phyloP scores from a whole-genome alignment of 2,797 vertebrate species.

The Zenarchopterus dispar region DNA sequence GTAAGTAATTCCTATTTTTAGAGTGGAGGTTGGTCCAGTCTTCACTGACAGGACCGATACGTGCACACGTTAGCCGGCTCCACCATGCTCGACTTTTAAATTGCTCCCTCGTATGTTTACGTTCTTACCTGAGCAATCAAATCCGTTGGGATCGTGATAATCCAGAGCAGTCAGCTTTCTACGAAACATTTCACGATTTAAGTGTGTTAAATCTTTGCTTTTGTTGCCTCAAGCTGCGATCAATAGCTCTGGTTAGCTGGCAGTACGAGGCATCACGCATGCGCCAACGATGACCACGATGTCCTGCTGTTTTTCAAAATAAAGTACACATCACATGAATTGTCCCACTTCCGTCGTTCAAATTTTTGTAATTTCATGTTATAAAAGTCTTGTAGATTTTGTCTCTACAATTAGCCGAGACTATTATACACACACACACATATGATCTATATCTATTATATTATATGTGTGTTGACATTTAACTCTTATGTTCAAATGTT shows the following conservation, averaged over 20 bases:
- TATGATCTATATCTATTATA: too few species aligned
- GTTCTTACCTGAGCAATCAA: slow-evolving; percentile 90
- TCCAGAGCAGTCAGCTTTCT: slow-evolving; percentile 93
- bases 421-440: too few species aligned
- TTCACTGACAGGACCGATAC: not conserved
- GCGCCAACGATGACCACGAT: not conserved
- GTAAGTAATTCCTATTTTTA: slow-evolving; percentile 8
- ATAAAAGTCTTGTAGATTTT: too few species aligned
- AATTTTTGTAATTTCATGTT: too few species aligned
- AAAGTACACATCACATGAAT: slow-evolving; percentile 1
- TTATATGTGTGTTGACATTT: too few species aligned
- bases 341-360: too few species aligned
- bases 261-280: slow-evolving; percentile 27
- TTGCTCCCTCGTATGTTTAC: not conserved
- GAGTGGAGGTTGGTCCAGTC: not conserved
- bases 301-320: slow-evolving; percentile 38
- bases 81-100: not conserved
- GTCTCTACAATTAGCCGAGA: too few species aligned
- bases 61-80: slow-evolving; percentile 30
- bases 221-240: not conserved
- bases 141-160: slow-evolving; percentile 91
- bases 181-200: slow-evolving; percentile 85
- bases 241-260: not conserved
- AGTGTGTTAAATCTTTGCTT: not conserved
- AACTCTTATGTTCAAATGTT: too few species aligned